Base-by-base conservation (phyloP, 2,888 invertebrate genomes). In the Caradrina kadenii region DNA sequence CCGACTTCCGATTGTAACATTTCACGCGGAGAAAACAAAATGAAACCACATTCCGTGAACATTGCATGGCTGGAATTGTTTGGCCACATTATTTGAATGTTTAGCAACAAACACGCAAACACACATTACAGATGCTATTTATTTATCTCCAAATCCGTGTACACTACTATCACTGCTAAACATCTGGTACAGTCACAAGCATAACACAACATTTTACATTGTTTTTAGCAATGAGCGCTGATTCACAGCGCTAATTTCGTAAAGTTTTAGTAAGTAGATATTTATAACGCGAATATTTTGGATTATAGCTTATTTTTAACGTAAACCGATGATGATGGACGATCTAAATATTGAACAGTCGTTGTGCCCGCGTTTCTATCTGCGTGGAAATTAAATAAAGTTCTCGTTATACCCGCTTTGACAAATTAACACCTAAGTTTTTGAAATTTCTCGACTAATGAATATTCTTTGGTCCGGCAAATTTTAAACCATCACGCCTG, bases 181-280 rank as follows among this genome's bases (percentile, higher is more conserved):
- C 79, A 82, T 76, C 82, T 76, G 76, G 72, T 69, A 53, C 49
- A 67, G 50, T 55, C 45, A 19, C 35, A 48, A 45, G 66, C 52
- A 71, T 65, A 68, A 1, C 45, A 17, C 5, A 74, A 76, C 78
- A 55, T 54, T 54, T 39, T 21, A 72, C 63, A 69, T 63, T 82
- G 69, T 84, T 82, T 72, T 62, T 62, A 59, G 61, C 62, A n/a
- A 22, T 45, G 55, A 59, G 31, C 60, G 54, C 53, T 83, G 83
- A 84, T 53, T 83, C 83, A 83, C 59, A 35, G 26, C 5, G 39
- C 72, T 85, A 83, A 84, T 84, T 76, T 63, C 26, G 76, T 76
- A 61, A 55, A 62, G 49, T 45, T 54, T 59, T 49, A 45, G 45
- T 45, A 45, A 45, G 45, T 45, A 45, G 60, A 65, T 84, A 80